These are phyloP conservation scores for Aleiodes testaceus DNA, from an alignment of 2,888 invertebrate species.

Conservation along the genomic window DNA sequence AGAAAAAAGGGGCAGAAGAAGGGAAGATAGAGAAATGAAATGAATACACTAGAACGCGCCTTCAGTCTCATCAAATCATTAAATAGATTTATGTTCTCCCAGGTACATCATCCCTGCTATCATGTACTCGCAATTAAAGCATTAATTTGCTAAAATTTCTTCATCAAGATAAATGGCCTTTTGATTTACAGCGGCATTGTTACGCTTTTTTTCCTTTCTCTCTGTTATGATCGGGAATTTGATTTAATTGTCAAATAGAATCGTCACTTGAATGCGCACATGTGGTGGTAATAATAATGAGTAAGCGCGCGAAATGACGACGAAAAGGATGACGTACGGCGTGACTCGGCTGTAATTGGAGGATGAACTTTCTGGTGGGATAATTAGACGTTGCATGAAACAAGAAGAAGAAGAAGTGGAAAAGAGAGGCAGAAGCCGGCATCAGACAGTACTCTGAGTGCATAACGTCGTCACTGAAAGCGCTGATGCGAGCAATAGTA, in stretches of 20 bases:
- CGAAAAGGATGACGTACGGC: conserved; percentile 49
- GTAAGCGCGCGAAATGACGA: conserved; percentile 46
- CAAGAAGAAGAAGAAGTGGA: conserved; percentile 45
- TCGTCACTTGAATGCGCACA: conserved; percentile 13
- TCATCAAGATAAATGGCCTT: conserved; percentile 32
- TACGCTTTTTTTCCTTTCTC: too few relatives aligned
- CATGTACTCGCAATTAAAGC: conserved; percentile 11
- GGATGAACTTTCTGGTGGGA: conserved; percentile 60
- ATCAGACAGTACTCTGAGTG: conserved; percentile 7
- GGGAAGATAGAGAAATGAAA: conserved; percentile 13
- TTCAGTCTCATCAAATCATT: conserved; percentile 24
- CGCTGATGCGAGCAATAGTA: conserved; percentile 41
- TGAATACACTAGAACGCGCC: conserved; percentile 21
- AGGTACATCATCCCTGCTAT: conserved; percentile 4
- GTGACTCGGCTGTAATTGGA: conserved; percentile 60
- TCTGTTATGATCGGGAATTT: not conserved
- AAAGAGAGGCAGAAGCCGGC: conserved; percentile 34
- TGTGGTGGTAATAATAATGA: conserved; percentile 8
- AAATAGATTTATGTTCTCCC: conserved; percentile 26
- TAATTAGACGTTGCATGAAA: conserved; percentile 63
- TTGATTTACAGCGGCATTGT: not conserved
- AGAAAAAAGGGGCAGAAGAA: conserved; percentile 4
- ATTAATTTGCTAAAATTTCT: conserved; percentile 15
- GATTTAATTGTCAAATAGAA: conserved; percentile 23
- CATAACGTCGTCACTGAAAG: conserved; percentile 33